Conservation (phyloP, 2,113 vertebrate species). For the Poeciliopsis turrubarensis region DNA sequence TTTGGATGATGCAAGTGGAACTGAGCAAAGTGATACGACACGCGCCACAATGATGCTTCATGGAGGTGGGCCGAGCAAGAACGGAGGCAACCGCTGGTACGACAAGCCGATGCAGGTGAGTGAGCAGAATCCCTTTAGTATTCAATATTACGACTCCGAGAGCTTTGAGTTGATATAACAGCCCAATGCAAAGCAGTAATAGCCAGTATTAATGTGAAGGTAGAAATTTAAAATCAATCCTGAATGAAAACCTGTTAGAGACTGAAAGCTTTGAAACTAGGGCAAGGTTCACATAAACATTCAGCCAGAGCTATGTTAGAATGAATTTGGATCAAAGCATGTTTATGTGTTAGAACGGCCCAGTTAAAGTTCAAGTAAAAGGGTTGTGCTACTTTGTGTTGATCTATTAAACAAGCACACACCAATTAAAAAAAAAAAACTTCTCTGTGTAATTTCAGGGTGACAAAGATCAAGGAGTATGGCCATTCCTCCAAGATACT, state of each 20-base stretch:
- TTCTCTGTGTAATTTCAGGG: background rate
- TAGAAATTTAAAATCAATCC: background rate
- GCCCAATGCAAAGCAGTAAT: background rate
- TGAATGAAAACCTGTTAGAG: background rate
- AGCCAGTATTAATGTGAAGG: background rate
- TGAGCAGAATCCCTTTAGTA: conserved; percentile 2
- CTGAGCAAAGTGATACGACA: conserved; percentile 82
- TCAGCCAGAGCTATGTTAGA: background rate
- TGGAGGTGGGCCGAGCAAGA: conserved; percentile 85
- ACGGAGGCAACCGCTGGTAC: conserved; percentile 95
- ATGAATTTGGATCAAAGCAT: background rate
- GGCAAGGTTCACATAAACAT: background rate
- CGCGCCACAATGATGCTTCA: conserved; percentile 89
- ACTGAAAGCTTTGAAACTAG: background rate
- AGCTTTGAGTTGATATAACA: background rate
- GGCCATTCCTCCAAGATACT: background rate
- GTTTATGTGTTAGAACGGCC: no score
- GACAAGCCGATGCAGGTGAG: conserved; percentile 97
- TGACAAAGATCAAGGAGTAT: background rate
- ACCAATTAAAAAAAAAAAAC: background rate
- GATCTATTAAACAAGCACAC: background rate
- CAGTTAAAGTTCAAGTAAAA: background rate
- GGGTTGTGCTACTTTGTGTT: background rate
- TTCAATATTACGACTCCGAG: background rate
- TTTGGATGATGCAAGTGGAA: conserved; percentile 82